Conservation (phyloP, 2,113 vertebrate species). For the Camelus bactrianus region DNA sequence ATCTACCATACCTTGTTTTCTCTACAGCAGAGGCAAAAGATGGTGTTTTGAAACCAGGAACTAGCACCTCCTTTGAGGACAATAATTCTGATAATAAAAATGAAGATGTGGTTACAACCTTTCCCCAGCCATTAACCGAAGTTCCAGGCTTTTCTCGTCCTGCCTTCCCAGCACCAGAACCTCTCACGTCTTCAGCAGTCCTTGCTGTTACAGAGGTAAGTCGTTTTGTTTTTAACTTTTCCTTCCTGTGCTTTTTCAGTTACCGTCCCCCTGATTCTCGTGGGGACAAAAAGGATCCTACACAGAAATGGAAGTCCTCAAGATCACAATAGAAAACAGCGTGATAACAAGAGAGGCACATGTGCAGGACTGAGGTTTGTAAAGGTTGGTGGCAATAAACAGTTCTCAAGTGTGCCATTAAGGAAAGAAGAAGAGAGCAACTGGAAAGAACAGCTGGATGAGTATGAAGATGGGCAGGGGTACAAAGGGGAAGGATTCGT, state of each 20-base stretch:
- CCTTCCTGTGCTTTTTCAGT: constrained; percentile 60
- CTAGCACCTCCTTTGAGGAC: constrained; percentile 79
- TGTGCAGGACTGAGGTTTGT: background rate
- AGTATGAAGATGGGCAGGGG: background rate
- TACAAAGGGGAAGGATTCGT: constrained; percentile 66
- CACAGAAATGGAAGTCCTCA: constrained; percentile 58
- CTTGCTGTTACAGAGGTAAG: constrained; percentile 25
- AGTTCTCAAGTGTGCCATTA: constrained; percentile 74
- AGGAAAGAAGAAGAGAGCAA: constrained; percentile 72
- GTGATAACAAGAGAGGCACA: background rate
- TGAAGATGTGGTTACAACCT: constrained; percentile 79
- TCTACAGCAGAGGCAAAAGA: constrained; percentile 65
- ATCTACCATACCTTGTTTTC: constrained; percentile 69
- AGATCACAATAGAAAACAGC: constrained; percentile 60
- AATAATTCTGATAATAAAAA: constrained; percentile 84
- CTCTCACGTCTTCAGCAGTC: constrained; percentile 76
- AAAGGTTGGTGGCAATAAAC: constrained; percentile 45
- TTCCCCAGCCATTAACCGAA: constrained; percentile 76
- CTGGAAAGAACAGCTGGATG: fast-evolving
- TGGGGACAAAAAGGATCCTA: constrained; percentile 6
- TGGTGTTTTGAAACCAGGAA: constrained; percentile 76
- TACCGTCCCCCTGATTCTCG: constrained; percentile 37
- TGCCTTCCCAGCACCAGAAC: constrained; percentile 76
- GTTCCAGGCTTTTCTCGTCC: constrained; percentile 75
- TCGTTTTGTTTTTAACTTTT: background rate